Conservation (phyloP, 2,888 invertebrate species). For the Timandra comae region DNA sequence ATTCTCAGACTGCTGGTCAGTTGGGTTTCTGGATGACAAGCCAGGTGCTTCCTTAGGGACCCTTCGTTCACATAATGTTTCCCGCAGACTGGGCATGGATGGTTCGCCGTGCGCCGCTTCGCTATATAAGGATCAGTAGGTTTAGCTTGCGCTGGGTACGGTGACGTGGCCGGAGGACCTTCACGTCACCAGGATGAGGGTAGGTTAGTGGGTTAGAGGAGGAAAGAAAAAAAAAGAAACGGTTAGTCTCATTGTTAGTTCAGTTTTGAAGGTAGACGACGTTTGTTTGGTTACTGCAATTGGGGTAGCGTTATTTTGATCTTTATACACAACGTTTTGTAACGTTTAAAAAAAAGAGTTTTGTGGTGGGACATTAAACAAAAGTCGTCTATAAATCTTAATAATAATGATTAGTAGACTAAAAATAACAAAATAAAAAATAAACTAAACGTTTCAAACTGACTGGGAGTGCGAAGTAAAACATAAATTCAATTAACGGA, state of each 20-base stretch:
- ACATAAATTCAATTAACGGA: conserved; percentile 47
- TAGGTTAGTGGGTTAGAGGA: conserved; percentile 67
- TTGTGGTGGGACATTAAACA: conserved; percentile 9
- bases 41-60: conserved; percentile 92
- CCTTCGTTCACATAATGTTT: conserved; percentile 98
- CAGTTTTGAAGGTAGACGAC: conserved; percentile 37
- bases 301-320: background rate
- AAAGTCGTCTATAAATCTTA: conserved; percentile 30
- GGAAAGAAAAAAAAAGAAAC: conserved; percentile 41
- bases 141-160: conserved; percentile 75
- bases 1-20: conserved; percentile 91
- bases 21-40: conserved; percentile 95
- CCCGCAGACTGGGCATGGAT: conserved; percentile 96
- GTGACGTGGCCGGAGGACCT: conserved; percentile 80
- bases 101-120: conserved; percentile 95
- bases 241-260: conserved; percentile 53
- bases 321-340: too few relatives aligned
- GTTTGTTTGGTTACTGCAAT: conserved; percentile 15
- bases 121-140: conserved; percentile 89
- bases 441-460: conserved; percentile 7
- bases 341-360: too few relatives aligned
- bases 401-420: conserved; percentile 8
- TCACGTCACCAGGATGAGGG: conserved; percentile 71
- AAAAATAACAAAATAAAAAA: conserved; percentile 13
- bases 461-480: conserved; percentile 24